Evolutionary conservation across 2,797 vertebrate species (phyloP).

Genomic region (Ciconia nigra): DNA sequence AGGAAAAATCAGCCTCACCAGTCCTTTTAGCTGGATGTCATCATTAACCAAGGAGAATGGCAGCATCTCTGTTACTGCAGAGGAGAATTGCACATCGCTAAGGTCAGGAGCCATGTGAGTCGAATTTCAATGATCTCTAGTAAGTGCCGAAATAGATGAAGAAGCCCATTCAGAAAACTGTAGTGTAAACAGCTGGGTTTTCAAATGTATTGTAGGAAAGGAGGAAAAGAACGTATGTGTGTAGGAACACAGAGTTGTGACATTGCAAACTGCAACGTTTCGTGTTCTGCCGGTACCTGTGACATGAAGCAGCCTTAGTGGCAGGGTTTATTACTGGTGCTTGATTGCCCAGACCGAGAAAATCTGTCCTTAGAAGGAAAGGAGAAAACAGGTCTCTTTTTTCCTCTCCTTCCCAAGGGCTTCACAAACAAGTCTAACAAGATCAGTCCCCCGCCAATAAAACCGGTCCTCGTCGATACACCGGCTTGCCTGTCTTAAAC

Average conservation of each 20-base stretch:
- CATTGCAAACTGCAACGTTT: background rate
- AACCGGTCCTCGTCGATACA: constrained; percentile 43
- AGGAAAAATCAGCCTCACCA: background rate
- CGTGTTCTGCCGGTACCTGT: background rate
- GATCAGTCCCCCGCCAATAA: background rate
- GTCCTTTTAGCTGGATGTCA: background rate
- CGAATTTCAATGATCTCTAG: constrained; percentile 29
- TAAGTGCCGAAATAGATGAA: background rate
- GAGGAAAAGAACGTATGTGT: background rate
- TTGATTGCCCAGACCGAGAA: background rate
- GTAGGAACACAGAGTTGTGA: background rate
- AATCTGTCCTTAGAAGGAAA: background rate
- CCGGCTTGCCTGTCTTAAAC: constrained; percentile 50
- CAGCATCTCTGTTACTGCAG: background rate
- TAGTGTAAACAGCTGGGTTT: background rate
- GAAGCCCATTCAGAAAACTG: background rate
- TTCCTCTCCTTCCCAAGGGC: background rate
- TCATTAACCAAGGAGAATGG: background rate
- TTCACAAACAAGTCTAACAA: constrained; percentile 23
- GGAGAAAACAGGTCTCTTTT: background rate
- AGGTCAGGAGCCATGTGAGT: background rate
- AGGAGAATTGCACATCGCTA: background rate
- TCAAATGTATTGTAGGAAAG: background rate
- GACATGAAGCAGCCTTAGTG: background rate
- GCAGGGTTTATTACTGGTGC: background rate